phyloP scores from a whole-genome alignment of 2,888 invertebrate species.

The Standfussiana lucernea region DNA sequence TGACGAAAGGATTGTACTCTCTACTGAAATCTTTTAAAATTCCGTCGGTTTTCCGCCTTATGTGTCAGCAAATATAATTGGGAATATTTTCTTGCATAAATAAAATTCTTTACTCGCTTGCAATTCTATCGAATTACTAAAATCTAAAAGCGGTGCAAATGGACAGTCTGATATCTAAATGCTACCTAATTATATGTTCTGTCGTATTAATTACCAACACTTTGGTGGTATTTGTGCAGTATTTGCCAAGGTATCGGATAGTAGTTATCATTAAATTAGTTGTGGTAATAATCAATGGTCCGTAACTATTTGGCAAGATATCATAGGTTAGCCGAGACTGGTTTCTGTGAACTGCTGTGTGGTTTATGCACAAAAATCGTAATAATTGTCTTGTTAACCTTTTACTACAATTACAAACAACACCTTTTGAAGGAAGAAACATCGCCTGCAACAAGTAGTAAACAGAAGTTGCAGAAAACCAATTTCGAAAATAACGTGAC shows the following conservation, averaged over 20 bases:
- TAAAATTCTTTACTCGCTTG: conserved; percentile 30
- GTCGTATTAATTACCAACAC: conserved; percentile 63
- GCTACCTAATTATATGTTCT: conserved; percentile 61
- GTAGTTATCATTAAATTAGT: conserved; percentile 62
- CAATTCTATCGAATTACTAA: conserved; percentile 47
- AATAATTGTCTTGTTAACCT: conserved; percentile 10
- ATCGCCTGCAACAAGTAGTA: not conserved
- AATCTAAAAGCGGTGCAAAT: conserved; percentile 54
- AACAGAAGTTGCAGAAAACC: not conserved
- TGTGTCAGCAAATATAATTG: not conserved
- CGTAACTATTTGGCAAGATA: conserved; percentile 48
- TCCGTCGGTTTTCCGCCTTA: not conserved
- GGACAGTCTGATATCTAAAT: conserved; percentile 53
- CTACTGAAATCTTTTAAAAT: not conserved
- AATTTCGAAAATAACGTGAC: conserved; percentile 30
- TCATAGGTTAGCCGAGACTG: conserved; percentile 28
- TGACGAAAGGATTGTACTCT: not conserved
- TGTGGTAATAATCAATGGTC: conserved; percentile 42
- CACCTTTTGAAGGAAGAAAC: not conserved
- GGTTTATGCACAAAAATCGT: conserved; percentile 15
- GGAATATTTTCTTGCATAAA: conserved; percentile 24
- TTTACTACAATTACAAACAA: not conserved
- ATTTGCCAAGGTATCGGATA: conserved; percentile 56
- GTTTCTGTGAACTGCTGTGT: conserved; percentile 27
- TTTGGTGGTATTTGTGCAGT: conserved; percentile 53